Evolutionary conservation across 2,113 vertebrate species (phyloP), one percentile per base, ranked within the genome.

Genomic region (Eolophus roseicapilla): DNA sequence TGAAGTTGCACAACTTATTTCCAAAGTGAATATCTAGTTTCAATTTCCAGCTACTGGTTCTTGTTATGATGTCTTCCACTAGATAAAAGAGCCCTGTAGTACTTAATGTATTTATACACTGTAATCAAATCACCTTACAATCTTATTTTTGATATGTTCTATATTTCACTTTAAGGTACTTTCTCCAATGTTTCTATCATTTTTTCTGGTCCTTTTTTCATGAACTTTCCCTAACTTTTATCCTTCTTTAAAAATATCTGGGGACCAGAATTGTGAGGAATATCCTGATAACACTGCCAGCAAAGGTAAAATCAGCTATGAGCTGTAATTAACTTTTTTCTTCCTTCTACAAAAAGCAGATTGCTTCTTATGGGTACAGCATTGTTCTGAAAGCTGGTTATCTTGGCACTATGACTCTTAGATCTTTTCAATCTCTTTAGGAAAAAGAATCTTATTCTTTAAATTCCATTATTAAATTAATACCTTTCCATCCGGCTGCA

Each of bases 1-100:
- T 82, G 67, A 93, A 96, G 86, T 91, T 64, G 49, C 10, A 46
- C 28, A 63, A 46, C 19, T 90, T 88, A 71, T 91, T 93, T 95
- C 65, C 47, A 82, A 3, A 0, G 0, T 65, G 81, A 87, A 69
- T 65, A 73, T 55, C 77, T 73, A 69, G 35, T 79, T 94, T 87
- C 74, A 91, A 11, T 87, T 95, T 94, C 27, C 70, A 89, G 0
- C 52, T 73, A 37, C 29, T 49, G 13, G 9, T 75, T 93, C 77
- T 65, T 90, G 28, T 74, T 89, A 84, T 1, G 0, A 35, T 71
- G 29, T 75, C 81, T 89, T 93, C 20, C 18, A 79, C 4, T 28
- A 77, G 14, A 90, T 77, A 68, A 91, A 87, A 93, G 27, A 52
- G 3, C 9, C 68, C 53, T 52, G 10, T 39, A 86, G 33, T 35